phyloP scores from a whole-genome alignment of 2,797 vertebrate species.

The Gouania willdenowi region DNA sequence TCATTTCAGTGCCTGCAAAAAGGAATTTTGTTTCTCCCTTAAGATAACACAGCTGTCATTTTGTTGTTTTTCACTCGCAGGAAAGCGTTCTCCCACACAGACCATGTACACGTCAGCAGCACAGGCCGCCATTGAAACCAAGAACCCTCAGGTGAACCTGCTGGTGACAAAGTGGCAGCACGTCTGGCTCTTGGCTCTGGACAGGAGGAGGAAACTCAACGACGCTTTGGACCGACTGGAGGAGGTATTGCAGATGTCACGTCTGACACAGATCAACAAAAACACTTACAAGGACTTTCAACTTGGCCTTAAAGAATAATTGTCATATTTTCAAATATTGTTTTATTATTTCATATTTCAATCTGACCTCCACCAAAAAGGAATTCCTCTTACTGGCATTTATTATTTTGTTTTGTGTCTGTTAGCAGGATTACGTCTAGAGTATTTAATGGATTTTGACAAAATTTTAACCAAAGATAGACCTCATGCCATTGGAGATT shows the following conservation, averaged over 20 bases:
- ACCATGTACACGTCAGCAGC: constrained; percentile 84
- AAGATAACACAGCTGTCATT: constrained; percentile 23
- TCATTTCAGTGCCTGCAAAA: constrained; percentile 49
- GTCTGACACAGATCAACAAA: background rate
- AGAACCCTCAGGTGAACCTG: constrained; percentile 93
- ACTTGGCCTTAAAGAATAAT: too few relatives aligned
- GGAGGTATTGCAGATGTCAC: constrained; percentile 77
- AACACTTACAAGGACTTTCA: too few relatives aligned
- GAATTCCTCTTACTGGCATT: background rate
- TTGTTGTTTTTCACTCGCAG: constrained; percentile 68
- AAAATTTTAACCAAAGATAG: too few relatives aligned
- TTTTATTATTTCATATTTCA: too few relatives aligned
- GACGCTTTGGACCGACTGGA: constrained; percentile 94
- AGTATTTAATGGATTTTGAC: too few relatives aligned
- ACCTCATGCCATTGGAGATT: too few relatives aligned
- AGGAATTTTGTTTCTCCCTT: constrained; percentile 28
- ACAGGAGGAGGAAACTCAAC: constrained; percentile 92
- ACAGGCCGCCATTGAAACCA: constrained; percentile 90
- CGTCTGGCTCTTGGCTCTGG: constrained; percentile 95
- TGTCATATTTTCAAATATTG: too few relatives aligned
- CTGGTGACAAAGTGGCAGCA: constrained; percentile 98
- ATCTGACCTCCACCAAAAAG: too few relatives aligned
- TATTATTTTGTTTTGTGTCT: background rate
- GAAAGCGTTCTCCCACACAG: constrained; percentile 90
- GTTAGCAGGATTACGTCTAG: too few relatives aligned